Percentiles rank a stretch among this genome's conserved stretches.
Evolutionary conservation across 2,888 invertebrate genomes (phyloP).

Genomic region (Nephrotoma appendiculata): DNA sequence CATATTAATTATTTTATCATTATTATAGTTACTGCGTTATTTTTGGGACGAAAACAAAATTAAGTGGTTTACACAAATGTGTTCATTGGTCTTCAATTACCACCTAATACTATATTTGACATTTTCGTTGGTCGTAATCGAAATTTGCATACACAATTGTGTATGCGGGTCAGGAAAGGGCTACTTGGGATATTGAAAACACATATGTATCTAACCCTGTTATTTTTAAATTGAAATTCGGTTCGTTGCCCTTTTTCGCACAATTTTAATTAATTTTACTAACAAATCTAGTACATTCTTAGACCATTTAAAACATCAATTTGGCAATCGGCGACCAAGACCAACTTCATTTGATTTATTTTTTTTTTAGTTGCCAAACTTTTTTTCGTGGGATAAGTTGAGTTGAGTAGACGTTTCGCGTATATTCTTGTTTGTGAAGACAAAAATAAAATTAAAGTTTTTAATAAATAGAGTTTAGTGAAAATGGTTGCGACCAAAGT

Average conservation of each 20-base stretch:
- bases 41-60: no score
- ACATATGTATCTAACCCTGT: no score
- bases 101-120: no score
- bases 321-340: not conserved
- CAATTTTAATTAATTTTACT: not conserved
- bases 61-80: no score
- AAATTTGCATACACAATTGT: no score
- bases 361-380: not conserved
- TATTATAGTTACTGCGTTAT: no score
- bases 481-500: slow-evolving; percentile 5
- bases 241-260: not conserved
- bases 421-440: not conserved
- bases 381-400: not conserved
- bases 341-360: not conserved
- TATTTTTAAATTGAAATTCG: not conserved
- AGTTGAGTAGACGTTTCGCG: not conserved
- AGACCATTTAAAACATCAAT: not conserved
- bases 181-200: no score
- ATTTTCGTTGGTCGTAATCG: no score
- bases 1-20: no score
- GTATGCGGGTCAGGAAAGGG: no score
- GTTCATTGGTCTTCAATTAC: no score
- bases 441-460: not conserved
- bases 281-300: not conserved
- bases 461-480: not conserved